phyloP scores from a whole-genome alignment of 2,888 invertebrate species.

The Hololepta plana region DNA sequence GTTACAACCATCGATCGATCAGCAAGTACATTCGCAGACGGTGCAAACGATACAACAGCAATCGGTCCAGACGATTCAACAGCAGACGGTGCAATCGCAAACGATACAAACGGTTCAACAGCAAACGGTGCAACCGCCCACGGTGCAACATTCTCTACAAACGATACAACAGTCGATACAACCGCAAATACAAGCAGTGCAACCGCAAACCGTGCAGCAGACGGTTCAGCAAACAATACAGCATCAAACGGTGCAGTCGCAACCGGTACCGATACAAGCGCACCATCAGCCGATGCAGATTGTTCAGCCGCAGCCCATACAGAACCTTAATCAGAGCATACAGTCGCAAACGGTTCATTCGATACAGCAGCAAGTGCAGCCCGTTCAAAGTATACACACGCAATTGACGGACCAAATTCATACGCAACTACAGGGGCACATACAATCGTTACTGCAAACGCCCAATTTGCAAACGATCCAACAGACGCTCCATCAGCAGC shows the following conservation, averaged over 20 bases:
- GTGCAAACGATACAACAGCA: constrained; percentile 28
- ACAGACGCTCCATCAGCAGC: constrained; percentile 8
- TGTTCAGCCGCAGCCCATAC: constrained; percentile 23
- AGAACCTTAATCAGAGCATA: constrained; percentile 14
- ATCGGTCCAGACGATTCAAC: constrained; percentile 26
- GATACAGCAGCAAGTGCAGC: constrained; percentile 10
- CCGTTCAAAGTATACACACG: constrained; percentile 9
- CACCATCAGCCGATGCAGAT: constrained; percentile 21
- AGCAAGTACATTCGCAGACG: constrained; percentile 25
- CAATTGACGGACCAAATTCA: constrained; percentile 11
- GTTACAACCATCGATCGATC: constrained; percentile 25
- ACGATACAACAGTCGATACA: constrained; percentile 21
- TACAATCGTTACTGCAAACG: constrained; percentile 10
- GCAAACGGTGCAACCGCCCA: constrained; percentile 24
- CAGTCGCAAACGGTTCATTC: constrained; percentile 11
- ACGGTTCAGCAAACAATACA: constrained; percentile 21
- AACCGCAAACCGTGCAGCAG: constrained; percentile 19
- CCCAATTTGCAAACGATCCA: constrained; percentile 9
- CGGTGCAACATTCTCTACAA: constrained; percentile 19
- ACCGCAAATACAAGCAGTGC: constrained; percentile 14
- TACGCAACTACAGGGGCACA: constrained; percentile 11
- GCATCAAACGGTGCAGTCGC: constrained; percentile 22
- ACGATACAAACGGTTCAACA: constrained; percentile 27
- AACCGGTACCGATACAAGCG: constrained; percentile 19
- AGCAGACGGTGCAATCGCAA: constrained; percentile 26